Base-by-base conservation (phyloP, 2,888 invertebrate species). In the Dryococelus australis region DNA sequence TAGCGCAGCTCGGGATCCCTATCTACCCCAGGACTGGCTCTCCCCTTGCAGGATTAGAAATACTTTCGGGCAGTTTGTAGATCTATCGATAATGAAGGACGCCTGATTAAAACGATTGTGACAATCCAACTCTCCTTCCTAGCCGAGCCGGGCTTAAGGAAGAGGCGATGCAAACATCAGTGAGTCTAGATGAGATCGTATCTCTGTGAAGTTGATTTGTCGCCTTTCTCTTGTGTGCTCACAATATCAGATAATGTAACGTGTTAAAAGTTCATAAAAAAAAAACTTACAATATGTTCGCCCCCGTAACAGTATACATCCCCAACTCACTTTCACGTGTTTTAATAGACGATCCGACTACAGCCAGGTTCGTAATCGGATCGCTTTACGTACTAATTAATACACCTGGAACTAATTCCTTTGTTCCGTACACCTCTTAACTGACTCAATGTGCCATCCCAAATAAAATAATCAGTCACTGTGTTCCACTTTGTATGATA, bases 31-130 rank as follows among this genome's bases (percentile, higher is more conserved):
- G 65, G 20, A 2, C 47, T 1, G 65, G 8, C 65, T 65, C 24
- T 20, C 65, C 65, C 24, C 3, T 51, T 20, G 51, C 65, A 8
- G 65, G 65, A 65, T 65, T 65, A 65, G 65, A 65, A 65, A 65
- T 65, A 65, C 65, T 65, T 65, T n/a, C 65, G 1, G 8, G 65
- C 8, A 65, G 65, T 65, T n/a, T 47, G 65, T 65, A 65, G 65
- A 65, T 65, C 65, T 65, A n/a, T 24, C 65, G 65, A 65, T 65
- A 65, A 65, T 65, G 65, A 65, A 24, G 65, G 65, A n/a, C 65
- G 65, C 65, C 65, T 65, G 65, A 65, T 65, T 65, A 65, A 65
- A 65, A 65, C 65, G 8, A 24, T 24, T 6, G 65, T 65, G 65
- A 65, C 24, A 65, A 65, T 65, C 24, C n/a, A 16, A 24, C 65